A percentile compares a stretch with the other conserved stretches of the same genome.
Evolutionary conservation across 2,797 vertebrate species (phyloP).

Genomic region (Rhadinocentrus ornatus): DNA sequence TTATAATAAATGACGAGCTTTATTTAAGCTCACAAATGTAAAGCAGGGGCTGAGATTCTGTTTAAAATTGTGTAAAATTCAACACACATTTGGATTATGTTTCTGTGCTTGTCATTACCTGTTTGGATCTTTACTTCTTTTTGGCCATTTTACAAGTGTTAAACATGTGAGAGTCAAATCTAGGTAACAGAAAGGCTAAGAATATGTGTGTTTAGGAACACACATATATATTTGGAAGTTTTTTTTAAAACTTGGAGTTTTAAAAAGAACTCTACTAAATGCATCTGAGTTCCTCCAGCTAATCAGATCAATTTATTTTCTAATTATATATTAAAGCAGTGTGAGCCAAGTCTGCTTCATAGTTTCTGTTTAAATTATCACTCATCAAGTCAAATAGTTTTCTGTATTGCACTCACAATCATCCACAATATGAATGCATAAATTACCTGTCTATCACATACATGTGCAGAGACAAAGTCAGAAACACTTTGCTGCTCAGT

Average conservation of each 20-base stretch:
- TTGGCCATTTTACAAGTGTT: not conserved
- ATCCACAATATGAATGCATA: constrained; percentile 41
- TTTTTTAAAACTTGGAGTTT: not conserved
- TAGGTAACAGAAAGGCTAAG: not conserved
- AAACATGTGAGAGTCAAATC: not conserved
- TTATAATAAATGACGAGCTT: not conserved
- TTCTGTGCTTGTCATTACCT: not conserved
- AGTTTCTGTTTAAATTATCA: constrained; percentile 2
- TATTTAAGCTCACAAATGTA: not conserved
- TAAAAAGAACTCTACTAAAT: not conserved
- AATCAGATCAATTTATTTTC: not conserved
- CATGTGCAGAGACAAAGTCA: constrained; percentile 51
- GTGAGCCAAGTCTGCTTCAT: not conserved
- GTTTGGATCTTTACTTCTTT: not conserved
- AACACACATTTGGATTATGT: not conserved
- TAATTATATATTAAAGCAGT: not conserved
- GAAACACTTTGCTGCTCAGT: constrained; percentile 51
- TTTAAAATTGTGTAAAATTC: not conserved
- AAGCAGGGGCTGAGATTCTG: not conserved
- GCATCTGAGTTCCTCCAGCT: not conserved
- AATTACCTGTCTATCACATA: constrained; percentile 48
- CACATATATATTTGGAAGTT: no score
- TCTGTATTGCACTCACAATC: constrained; percentile 6
- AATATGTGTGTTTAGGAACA: no score
- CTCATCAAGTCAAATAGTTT: not conserved